Conservation (phyloP, 2,888 invertebrate genomes). For the Volucella bombylans region DNA sequence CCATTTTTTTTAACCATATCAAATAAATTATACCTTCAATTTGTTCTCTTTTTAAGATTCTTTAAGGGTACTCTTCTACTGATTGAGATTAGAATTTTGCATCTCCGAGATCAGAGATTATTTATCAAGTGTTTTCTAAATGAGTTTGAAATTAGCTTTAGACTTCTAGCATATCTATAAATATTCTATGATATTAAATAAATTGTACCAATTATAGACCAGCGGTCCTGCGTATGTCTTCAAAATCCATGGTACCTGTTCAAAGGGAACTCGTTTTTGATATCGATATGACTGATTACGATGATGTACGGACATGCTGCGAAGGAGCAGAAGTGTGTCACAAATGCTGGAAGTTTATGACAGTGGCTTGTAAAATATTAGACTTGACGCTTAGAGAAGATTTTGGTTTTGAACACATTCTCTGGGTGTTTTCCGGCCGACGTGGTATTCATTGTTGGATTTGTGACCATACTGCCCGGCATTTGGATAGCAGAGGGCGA, state of each 20-base stretch:
- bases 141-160: too few species aligned
- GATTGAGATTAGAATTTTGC: too few species aligned
- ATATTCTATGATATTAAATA: neutral
- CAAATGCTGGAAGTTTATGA: conserved; percentile 99
- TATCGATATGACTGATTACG: conserved; percentile 99
- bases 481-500: conserved; percentile 87
- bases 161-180: neutral
- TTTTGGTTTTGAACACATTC: conserved; percentile 95
- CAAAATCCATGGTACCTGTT: conserved; percentile 80
- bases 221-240: conserved; percentile 80
- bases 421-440: conserved; percentile 99
- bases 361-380: conserved; percentile 94
- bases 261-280: conserved; percentile 97
- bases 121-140: too few species aligned
- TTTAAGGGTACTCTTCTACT: too few species aligned
- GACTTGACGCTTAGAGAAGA: conserved; percentile 95
- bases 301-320: conserved; percentile 96
- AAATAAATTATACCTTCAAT: too few species aligned
- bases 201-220: conserved; percentile 77
- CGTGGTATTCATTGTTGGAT: conserved; percentile 99
- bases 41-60: too few species aligned
- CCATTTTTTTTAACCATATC: too few species aligned
- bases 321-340: conserved; percentile 94
- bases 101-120: too few species aligned
- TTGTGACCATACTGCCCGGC: conserved; percentile 93